These are phyloP conservation scores for Mola mola DNA, from an alignment of 2,113 vertebrate genomes.

Conservation along the genomic window DNA sequence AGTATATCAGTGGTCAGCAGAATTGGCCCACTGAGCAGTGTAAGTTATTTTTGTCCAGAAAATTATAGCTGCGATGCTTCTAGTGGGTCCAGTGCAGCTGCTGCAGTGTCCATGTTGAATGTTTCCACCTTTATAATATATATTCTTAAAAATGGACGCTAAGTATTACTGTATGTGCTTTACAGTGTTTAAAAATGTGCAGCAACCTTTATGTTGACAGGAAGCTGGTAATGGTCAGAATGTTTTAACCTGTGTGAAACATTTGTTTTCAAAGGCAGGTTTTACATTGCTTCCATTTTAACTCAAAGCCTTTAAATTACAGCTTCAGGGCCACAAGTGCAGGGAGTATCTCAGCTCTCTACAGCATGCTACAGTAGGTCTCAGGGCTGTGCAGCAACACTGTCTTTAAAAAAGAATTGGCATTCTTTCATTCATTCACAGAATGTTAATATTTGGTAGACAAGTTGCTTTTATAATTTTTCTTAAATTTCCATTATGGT, in stretches of 20 bases:
- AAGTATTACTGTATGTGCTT: conserved; percentile 46
- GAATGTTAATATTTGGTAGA: conserved; percentile 37
- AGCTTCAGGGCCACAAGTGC: conserved; percentile 70
- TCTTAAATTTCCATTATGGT: too few species aligned
- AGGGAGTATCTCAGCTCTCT: conserved; percentile 67
- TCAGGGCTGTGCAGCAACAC: conserved; percentile 31
- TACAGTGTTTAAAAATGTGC: neutral
- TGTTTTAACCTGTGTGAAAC: conserved; percentile 30
- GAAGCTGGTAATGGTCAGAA: neutral
- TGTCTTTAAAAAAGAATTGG: conserved; percentile 62
- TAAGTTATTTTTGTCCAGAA: conserved; percentile 80
- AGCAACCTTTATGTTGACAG: neutral
- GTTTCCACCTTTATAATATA: conserved; percentile 75
- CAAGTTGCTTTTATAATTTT: conserved; percentile 23
- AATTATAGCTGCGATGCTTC: conserved; percentile 83
- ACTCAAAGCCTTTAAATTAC: conserved; percentile 76
- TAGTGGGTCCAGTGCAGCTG: conserved; percentile 46
- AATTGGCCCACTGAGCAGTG: conserved; percentile 55
- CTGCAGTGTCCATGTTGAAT: conserved; percentile 38
- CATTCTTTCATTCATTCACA: conserved; percentile 54
- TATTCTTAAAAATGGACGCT: conserved; percentile 46
- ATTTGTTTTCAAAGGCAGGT: conserved; percentile 45
- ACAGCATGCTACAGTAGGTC: conserved; percentile 52
- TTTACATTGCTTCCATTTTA: conserved; percentile 67
- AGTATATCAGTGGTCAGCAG: conserved; percentile 76